Conservation (phyloP, 2,888 invertebrate species). For the Drepana falcataria region DNA sequence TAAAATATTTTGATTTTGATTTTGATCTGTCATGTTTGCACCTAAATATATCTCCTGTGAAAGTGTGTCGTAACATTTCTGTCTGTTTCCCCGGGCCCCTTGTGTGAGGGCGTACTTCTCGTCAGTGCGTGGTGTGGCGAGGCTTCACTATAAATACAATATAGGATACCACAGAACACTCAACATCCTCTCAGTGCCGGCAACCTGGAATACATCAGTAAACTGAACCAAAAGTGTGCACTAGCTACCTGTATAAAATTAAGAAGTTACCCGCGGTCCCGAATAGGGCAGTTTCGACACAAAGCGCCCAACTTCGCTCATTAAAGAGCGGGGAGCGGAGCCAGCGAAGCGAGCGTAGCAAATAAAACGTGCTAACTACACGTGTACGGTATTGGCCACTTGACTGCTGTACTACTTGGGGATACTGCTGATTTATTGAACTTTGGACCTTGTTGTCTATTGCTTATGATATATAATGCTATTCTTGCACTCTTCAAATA, state of each 20-base stretch:
- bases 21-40: no score
- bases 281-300: slow-evolving; percentile 2
- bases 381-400: not conserved
- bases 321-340: slow-evolving; percentile 6
- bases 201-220: not conserved
- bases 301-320: slow-evolving; percentile 11
- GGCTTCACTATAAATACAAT: not conserved
- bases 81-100: no score
- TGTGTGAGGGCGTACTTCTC: no score
- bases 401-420: not conserved
- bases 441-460: not conserved
- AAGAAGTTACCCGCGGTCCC: not conserved
- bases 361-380: slow-evolving; percentile 7
- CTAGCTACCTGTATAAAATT: not conserved
- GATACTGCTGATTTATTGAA: not conserved
- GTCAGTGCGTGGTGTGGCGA: no score
- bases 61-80: no score
- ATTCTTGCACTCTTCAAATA: no score
- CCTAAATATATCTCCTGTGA: no score
- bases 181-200: not conserved
- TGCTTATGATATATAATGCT: not conserved
- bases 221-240: not conserved
- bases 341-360: not conserved
- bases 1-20: no score
- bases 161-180: not conserved